Conservation (phyloP, 2,113 vertebrate genomes). For the Hiodon alosoides region DNA sequence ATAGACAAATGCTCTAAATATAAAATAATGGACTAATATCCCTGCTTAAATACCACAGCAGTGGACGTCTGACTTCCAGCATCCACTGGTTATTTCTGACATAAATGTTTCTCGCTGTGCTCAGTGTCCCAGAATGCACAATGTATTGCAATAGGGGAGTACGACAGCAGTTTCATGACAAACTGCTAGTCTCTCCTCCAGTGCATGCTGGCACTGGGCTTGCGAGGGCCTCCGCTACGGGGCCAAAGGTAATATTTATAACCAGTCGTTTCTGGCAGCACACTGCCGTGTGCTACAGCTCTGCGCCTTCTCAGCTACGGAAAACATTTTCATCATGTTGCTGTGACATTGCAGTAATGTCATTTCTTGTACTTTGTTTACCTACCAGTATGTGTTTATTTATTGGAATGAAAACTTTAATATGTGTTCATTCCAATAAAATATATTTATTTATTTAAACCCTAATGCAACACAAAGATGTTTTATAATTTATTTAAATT, state of each 20-base stretch:
- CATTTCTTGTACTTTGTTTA: no score
- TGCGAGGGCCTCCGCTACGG: neutral
- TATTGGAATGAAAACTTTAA: no score
- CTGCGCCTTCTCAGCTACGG: no score
- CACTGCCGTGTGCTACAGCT: no score
- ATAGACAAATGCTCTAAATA: neutral
- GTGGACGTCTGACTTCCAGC: neutral
- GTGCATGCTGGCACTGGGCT: neutral
- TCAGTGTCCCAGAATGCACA: neutral
- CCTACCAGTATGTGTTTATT: no score
- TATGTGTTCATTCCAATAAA: no score
- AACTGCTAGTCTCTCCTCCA: neutral
- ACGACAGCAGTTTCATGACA: neutral
- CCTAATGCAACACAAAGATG: no score
- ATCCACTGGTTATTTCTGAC: neutral
- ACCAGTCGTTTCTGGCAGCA: neutral
- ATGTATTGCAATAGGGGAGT: neutral
- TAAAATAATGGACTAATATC: neutral
- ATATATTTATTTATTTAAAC: no score
- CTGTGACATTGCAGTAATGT: no score
- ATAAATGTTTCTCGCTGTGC: neutral
- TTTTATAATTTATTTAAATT: no score
- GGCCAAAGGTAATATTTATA: slow-evolving; percentile 14
- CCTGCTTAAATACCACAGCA: neutral
- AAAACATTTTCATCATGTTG: no score